phyloP scores from a whole-genome alignment of 1,140 invertebrate species.

The Rhyacophila brunnea region DNA sequence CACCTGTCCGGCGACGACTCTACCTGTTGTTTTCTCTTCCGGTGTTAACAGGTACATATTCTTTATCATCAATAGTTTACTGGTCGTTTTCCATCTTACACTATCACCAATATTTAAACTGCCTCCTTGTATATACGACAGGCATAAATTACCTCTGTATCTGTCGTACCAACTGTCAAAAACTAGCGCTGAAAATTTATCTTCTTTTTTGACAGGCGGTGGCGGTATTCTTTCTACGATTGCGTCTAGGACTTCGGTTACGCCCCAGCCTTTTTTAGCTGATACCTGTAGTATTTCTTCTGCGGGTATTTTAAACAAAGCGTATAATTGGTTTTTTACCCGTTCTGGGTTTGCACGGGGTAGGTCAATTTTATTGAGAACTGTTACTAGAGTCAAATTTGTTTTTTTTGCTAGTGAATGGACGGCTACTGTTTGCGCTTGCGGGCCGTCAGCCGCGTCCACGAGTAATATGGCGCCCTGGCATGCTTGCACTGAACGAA shows the following conservation, averaged over 20 bases:
- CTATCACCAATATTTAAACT: constrained; percentile 63
- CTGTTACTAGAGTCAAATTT: constrained; percentile 84
- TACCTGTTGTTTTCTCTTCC: constrained; percentile 65
- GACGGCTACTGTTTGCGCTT: constrained; percentile 97
- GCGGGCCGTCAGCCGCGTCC: constrained; percentile 95
- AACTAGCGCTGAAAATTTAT: constrained; percentile 75
- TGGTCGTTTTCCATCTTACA: constrained; percentile 61
- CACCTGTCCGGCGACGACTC: constrained; percentile 63
- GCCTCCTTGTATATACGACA: constrained; percentile 80
- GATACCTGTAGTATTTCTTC: constrained; percentile 69
- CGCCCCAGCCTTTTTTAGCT: constrained; percentile 84
- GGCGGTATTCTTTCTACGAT: constrained; percentile 78
- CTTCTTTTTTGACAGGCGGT: constrained; percentile 61
- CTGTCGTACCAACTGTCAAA: constrained; percentile 95
- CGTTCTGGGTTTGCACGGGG: constrained; percentile 84
- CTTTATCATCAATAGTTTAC: constrained; percentile 74
- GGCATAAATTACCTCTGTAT: constrained; percentile 79
- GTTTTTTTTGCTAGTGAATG: constrained; percentile 88
- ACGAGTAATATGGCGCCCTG: constrained; percentile 94
- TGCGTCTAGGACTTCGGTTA: constrained; percentile 72
- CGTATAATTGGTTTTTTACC: constrained; percentile 76
- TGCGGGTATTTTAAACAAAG: constrained; percentile 81
- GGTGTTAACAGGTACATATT: constrained; percentile 80
- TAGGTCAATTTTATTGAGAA: constrained; percentile 96
- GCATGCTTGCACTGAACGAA: constrained; percentile 84